phyloP scores from a whole-genome alignment of 1,140 invertebrate genomes.

The Heliconius hermathena region DNA sequence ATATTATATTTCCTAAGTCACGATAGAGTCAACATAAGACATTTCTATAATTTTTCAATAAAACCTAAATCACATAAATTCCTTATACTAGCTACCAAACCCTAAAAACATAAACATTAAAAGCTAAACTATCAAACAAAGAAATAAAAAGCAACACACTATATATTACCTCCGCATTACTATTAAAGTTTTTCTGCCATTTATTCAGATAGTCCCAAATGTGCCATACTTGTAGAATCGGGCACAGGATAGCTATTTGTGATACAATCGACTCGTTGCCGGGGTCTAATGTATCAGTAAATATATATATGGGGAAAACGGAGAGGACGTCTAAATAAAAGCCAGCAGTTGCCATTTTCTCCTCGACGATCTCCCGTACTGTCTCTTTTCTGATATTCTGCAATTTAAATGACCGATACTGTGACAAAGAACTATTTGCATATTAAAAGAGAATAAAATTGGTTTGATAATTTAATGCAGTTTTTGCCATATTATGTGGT shows the following conservation, averaged over 20 bases:
- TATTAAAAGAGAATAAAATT: slow-evolving; percentile 22
- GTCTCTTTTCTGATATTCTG: slow-evolving; percentile 65
- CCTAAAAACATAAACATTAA: too few relatives aligned
- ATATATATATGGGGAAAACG: slow-evolving; percentile 66
- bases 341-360: slow-evolving; percentile 67
- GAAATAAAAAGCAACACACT: not conserved
- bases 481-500: not conserved
- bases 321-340: slow-evolving; percentile 73
- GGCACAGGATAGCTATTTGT: slow-evolving; percentile 56
- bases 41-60: too few relatives aligned
- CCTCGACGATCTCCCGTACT: slow-evolving; percentile 66
- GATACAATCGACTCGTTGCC: slow-evolving; percentile 48
- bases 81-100: too few relatives aligned
- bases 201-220: slow-evolving; percentile 65
- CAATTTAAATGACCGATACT: slow-evolving; percentile 35
- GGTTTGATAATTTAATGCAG: not conserved
- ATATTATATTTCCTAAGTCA: too few relatives aligned
- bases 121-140: not conserved
- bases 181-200: slow-evolving; percentile 63
- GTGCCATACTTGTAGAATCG: slow-evolving; percentile 71
- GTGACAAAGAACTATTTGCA: slow-evolving; percentile 27
- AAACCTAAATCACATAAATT: too few relatives aligned
- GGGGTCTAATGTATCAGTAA: slow-evolving; percentile 64
- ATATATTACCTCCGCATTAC: slow-evolving; percentile 56
- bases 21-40: too few relatives aligned